Conservation (phyloP, 30 jellyfish, hydroid and myxozoan genomes). For the Sanderia malayensis region DNA sequence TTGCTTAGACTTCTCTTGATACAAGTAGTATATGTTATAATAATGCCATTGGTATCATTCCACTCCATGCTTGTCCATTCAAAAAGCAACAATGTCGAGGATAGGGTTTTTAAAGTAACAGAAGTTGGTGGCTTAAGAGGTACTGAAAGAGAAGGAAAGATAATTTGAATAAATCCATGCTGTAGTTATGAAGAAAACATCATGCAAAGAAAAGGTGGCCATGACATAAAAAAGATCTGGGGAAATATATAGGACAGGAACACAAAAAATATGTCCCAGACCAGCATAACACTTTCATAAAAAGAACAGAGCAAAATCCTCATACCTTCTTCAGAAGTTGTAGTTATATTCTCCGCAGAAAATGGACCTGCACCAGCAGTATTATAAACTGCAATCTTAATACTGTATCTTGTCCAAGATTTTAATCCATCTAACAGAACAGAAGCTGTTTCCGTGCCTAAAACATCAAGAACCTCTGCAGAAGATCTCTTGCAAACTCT, state of each 20-base stretch:
- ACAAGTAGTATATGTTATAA: conserved; percentile 1
- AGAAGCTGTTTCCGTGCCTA: conserved; percentile 2
- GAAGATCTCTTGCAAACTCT: conserved; percentile 18
- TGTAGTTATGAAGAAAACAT: too few species aligned
- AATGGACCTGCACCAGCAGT: conserved; percentile 57
- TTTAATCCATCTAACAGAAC: neutral
- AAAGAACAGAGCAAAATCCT: too few species aligned
- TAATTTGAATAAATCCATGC: neutral
- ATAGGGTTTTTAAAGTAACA: conserved; percentile 1
- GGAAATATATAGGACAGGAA: too few species aligned
- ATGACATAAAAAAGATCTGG: neutral
- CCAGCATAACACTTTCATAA: too few species aligned
- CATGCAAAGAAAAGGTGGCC: too few species aligned
- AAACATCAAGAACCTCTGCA: neutral
- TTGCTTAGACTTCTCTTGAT: neutral
- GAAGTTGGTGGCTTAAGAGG: conserved; percentile 25
- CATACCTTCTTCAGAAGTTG: conserved; percentile 59
- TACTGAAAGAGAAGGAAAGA: neutral
- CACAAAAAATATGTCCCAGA: too few species aligned
- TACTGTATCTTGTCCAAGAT: conserved; percentile 56
- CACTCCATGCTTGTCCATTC: conserved; percentile 22
- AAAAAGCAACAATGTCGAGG: conserved; percentile 23
- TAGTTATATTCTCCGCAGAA: neutral
- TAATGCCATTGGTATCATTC: conserved; percentile 45
- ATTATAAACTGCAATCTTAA: conserved; percentile 24